Evolutionary conservation across 2,797 vertebrate species (phyloP), one percentile per base, ranked within the genome.

Genomic region (Ciconia nigra): DNA sequence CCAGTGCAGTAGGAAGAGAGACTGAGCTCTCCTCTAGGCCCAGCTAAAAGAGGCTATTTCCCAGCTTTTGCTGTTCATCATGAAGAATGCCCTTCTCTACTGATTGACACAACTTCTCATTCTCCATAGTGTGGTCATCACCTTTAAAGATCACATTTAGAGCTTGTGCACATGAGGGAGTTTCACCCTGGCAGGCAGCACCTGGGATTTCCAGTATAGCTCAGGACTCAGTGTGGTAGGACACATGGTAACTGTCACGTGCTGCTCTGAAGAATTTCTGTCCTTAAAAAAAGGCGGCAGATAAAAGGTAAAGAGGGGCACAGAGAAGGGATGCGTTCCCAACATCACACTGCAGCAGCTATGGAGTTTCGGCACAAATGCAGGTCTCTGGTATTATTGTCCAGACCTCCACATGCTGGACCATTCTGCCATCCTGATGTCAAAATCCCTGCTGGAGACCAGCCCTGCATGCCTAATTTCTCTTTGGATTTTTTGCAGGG

Each of bases 401-500:
- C 67, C 5, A 5, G 42, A 85, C 29, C 42, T 87, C 49, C 37
- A 58, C 26, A 42, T 7, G 31, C 52, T 63, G 70, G 62, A 83
- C 47, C 37, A 47, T 57, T 84, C 88, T 87, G 74, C 61, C 6
- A 4, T 39, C 46, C 76, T 76, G 37, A 55, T 74, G 74, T 83
- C 69, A 94, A 93, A 93, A 87, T 69, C 83, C 33, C 81, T 83
- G 61, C 76, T 86, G 69, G 71, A 93, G 31, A 89, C 87, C 35
- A 91, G 55, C 41, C 51, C 81, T 77, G 66, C 59, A 41, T 42
- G 71, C 52, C 67, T 94, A 41, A 81, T 83, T 90, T 92, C 51
- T 79, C 76, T 88, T 71, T 74, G 55, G 49, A 90, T 66, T 62
- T 97, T 94, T 88, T 93, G 35, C 58, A 91, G 86, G n/a, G n/a